Evolutionary conservation across 2,113 vertebrate genomes (phyloP), one percentile per base, ranked within the genome.

Genomic region (Ameiurus melas): DNA sequence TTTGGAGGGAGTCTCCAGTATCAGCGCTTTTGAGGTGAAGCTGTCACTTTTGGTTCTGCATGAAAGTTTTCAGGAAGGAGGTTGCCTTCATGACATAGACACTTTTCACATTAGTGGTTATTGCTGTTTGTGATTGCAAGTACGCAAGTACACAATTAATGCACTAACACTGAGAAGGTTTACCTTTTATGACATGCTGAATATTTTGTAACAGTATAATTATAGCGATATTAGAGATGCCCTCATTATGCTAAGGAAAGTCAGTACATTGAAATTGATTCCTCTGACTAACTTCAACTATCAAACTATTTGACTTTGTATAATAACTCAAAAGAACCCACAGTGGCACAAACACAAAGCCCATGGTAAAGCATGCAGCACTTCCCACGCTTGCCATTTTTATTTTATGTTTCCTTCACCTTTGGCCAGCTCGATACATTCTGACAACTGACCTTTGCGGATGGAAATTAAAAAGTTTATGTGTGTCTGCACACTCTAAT

Each of bases 361-460:
- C 30, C 33, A 82, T 14, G 53, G 17, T 71, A 17, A 55, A 71
- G 66, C 14, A 25, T 66, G 22, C 53, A 58, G 2, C 25, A 3
- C 3, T 33, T 39, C 47, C 27, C 53, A 25, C 10, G 25, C 83
- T 84, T 43, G 33, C 57, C 22, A 55, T 87, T 87, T 81, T 70
- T 91, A 93, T 94, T 94, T 93, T 87, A 90, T 89, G 73, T 93
- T 93, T 90, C 92, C 88, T 89, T 94, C 94, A 94, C 93, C 93
- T 94, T 94, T 94, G 92, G 85, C 87, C 92, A 89, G 93, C 92
- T 96, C 94, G 89, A 95, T 95, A 94, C 89, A 64, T 93, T 93
- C 92, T 94, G 95, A 95, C 91, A 89, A 89, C 89, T 94, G 95
- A 95, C 95, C 94, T 96, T 96, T 95, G 68, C 13, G 84, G 71